Conservation (phyloP, 2,113 vertebrate genomes). For the Zosterops hypoxanthus region DNA sequence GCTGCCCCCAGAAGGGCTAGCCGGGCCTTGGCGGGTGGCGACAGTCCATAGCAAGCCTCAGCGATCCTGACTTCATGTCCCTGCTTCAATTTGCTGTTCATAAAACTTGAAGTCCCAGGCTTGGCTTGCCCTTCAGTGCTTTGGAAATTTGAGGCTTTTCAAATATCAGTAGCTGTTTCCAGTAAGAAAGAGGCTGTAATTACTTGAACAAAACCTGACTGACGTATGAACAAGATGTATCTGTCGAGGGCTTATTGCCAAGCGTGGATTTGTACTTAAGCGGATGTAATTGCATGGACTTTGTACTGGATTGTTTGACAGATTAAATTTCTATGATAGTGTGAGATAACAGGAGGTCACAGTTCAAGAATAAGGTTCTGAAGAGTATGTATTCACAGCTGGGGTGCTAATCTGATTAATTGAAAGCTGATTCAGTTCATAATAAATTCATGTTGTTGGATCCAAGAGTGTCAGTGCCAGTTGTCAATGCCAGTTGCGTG, state of each 20-base stretch:
- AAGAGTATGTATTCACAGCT: neutral
- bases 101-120: neutral
- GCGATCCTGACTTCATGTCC: neutral
- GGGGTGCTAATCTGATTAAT: neutral
- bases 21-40: too few relatives aligned
- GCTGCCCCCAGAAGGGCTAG: too few relatives aligned
- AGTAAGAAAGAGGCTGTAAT: neutral
- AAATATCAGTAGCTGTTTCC: neutral
- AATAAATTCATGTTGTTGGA: neutral
- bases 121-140: neutral
- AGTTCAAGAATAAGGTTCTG: neutral
- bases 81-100: neutral
- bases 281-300: conserved; percentile 7
- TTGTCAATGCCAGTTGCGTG: fast-evolving
- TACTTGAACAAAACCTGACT: neutral
- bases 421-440: neutral
- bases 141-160: neutral
- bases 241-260: neutral
- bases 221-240: neutral
- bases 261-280: neutral
- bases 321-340: neutral
- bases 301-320: conserved; percentile 19
- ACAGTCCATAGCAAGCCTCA: neutral
- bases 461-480: neutral
- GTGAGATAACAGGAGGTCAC: neutral